Conservation (phyloP, 2,113 vertebrate genomes). For the Labrus mixtus region DNA sequence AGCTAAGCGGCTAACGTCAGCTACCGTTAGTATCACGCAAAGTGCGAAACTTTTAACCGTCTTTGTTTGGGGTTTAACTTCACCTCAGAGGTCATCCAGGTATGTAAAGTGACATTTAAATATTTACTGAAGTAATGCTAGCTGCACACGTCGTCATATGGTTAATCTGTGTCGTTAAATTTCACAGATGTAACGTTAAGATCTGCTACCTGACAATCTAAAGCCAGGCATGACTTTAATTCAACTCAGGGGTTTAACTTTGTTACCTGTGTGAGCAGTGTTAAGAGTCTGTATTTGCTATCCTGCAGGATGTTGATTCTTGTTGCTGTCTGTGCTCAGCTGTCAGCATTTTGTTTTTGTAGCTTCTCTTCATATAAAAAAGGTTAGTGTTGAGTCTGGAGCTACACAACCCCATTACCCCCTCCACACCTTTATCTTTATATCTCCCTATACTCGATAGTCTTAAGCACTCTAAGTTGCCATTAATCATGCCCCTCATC, state of each 20-base stretch:
- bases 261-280: not conserved
- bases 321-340: not conserved
- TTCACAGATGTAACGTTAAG: not conserved
- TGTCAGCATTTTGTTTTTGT: constrained; percentile 1
- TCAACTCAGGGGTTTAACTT: not conserved
- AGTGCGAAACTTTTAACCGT: constrained; percentile 10
- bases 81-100: not conserved
- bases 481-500: no score
- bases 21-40: constrained; percentile 45
- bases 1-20: constrained; percentile 58
- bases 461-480: no score
- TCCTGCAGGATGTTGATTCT: not conserved
- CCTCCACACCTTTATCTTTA: no score
- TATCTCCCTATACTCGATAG: no score
- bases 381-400: not conserved
- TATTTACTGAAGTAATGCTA: no score
- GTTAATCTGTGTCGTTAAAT: not conserved
- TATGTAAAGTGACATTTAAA: no score
- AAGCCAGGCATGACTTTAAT: no score
- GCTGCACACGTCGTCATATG: not conserved
- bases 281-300: not conserved
- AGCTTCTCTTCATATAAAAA: not conserved
- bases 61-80: not conserved
- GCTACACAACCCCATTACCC: not conserved
- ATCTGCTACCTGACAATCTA: not conserved